phyloP scores from a whole-genome alignment of 2,797 vertebrate genomes.

The Urocyon cinereoargenteus region DNA sequence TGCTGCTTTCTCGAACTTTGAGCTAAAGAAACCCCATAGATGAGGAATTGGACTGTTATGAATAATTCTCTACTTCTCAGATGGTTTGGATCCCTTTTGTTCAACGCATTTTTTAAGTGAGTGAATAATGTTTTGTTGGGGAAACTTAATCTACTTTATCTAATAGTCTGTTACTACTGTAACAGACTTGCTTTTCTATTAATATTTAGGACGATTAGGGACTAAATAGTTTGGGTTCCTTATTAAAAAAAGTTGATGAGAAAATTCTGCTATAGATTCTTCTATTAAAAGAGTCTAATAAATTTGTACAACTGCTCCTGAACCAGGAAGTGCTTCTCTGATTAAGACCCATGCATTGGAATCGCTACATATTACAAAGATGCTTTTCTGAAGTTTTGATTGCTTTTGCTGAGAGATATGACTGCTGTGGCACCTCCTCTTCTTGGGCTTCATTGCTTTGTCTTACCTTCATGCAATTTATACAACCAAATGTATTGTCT shows the following conservation, averaged over 20 bases:
- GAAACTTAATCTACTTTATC: neutral
- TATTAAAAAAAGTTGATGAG: slow-evolving; percentile 75
- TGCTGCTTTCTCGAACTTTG: neutral
- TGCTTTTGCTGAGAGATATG: slow-evolving; percentile 90
- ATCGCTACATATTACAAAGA: slow-evolving; percentile 85
- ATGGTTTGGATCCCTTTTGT: neutral
- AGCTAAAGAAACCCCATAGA: neutral
- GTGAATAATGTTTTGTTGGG: slow-evolving; percentile 55
- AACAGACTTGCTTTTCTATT: slow-evolving; percentile 76
- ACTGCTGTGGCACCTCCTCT: slow-evolving; percentile 90
- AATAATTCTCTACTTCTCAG: neutral
- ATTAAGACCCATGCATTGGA: slow-evolving; percentile 80
- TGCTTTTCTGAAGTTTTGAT: slow-evolving; percentile 89
- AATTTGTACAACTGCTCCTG: slow-evolving; percentile 86
- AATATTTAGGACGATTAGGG: slow-evolving; percentile 24
- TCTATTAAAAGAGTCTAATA: slow-evolving; percentile 83
- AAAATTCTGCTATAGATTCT: slow-evolving; percentile 76
- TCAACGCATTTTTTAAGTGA: slow-evolving; percentile 53
- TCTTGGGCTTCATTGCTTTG: slow-evolving; percentile 92
- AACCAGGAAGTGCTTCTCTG: slow-evolving; percentile 86
- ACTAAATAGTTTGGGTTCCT: slow-evolving; percentile 65
- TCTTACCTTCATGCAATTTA: slow-evolving; percentile 88
- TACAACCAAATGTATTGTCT: slow-evolving; percentile 82
- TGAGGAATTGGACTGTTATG: neutral
- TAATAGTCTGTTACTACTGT: slow-evolving; percentile 59